A percentile compares a stretch with the other conserved stretches of the same genome.
Conservation (phyloP, 2,888 invertebrate species). For the Lagria hirta region DNA sequence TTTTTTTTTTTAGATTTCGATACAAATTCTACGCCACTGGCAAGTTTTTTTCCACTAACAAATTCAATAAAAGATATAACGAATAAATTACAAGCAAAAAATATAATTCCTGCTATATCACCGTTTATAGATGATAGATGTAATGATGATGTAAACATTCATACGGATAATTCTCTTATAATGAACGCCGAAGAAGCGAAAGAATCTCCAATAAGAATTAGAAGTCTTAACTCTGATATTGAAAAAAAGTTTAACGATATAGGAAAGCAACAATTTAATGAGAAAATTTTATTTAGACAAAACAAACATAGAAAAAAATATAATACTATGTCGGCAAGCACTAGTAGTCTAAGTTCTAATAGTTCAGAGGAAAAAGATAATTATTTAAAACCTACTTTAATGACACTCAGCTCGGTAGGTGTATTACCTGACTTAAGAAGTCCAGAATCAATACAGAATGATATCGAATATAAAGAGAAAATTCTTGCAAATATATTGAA, state of each 20-base stretch:
- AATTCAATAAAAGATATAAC: conserved; percentile 48
- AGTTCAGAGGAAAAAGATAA: conserved; percentile 46
- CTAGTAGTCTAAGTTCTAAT: conserved; percentile 43
- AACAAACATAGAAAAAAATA: conserved; percentile 54
- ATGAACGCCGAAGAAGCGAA: conserved; percentile 74
- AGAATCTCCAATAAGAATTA: conserved; percentile 66
- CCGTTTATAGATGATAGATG: conserved; percentile 40
- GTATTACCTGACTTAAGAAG: conserved; percentile 60
- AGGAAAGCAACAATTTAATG: conserved; percentile 71
- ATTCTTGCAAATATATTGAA: conserved; percentile 68
- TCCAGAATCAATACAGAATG: conserved; percentile 67
- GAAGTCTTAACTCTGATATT: conserved; percentile 36
- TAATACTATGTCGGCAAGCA: conserved; percentile 37
- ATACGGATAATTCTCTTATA: conserved; percentile 55
- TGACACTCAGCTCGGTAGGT: conserved; percentile 56
- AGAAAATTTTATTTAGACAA: conserved; percentile 68
- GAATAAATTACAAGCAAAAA: conserved; percentile 47
- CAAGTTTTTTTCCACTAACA: conserved; percentile 34
- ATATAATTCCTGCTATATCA: conserved; percentile 44
- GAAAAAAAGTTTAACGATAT: conserved; percentile 66
- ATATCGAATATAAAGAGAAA: conserved; percentile 75
- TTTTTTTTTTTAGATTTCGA: conserved; percentile 4
- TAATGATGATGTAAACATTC: conserved; percentile 42
- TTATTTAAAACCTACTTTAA: conserved; percentile 48
- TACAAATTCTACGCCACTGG: conserved; percentile 5